Evolutionary conservation across 2,797 vertebrate genomes (phyloP).

Genomic region (Staurois parvus): DNA sequence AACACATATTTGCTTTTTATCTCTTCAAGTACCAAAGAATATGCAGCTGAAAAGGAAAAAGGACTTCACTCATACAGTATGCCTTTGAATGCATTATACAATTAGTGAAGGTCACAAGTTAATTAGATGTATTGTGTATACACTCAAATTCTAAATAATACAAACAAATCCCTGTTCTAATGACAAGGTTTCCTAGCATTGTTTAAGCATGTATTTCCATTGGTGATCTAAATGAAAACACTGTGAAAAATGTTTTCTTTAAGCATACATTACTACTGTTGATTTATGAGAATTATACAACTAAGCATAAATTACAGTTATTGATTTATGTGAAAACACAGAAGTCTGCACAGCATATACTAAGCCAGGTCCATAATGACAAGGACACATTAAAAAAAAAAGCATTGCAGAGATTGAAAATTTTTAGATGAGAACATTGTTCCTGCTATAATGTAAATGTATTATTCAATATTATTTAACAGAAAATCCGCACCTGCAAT

Average conservation of each 20-base stretch:
- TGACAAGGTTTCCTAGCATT: neutral
- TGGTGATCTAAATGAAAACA: conserved; percentile 6
- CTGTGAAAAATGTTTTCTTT: conserved; percentile 3
- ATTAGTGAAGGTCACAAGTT: conserved; percentile 12
- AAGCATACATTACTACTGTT: conserved; percentile 19
- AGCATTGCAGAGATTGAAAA: neutral
- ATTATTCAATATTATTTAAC: neutral
- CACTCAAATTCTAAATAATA: conserved; percentile 8
- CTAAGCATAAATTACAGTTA: conserved; percentile 8
- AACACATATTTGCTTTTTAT: neutral
- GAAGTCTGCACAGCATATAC: neutral
- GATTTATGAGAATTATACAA: conserved; percentile 26
- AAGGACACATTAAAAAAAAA: neutral
- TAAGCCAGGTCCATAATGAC: conserved; percentile 3
- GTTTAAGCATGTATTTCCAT: neutral
- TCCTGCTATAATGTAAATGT: neutral
- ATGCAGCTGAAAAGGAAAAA: neutral
- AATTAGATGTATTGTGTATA: conserved; percentile 23
- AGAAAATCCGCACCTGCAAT: too few species aligned
- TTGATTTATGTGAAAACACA: conserved; percentile 22
- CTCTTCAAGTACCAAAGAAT: neutral
- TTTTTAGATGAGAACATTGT: neutral
- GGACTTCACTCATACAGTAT: neutral
- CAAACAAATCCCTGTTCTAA: neutral
- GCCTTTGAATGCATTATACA: conserved; percentile 11